Percentiles rank a stretch among this genome's conserved stretches.
These are phyloP conservation scores for Phengaris alcon DNA, from an alignment of 2,888 invertebrate genomes.

Conservation along the genomic window DNA sequence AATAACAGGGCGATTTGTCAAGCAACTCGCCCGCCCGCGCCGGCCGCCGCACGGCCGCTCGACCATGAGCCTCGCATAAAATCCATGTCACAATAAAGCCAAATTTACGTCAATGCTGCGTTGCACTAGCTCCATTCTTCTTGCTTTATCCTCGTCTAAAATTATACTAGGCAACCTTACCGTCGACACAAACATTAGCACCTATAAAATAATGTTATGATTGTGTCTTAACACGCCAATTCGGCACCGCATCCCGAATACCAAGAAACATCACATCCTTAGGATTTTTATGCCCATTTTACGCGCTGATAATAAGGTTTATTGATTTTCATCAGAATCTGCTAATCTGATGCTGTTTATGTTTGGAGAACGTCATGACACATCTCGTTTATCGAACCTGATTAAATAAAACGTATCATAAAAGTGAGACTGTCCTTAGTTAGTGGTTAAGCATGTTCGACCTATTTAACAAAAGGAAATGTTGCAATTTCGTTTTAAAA, in stretches of 20 bases:
- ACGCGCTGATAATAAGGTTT: slow-evolving; percentile 40
- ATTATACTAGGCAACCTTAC: slow-evolving; percentile 17
- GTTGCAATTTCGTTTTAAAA: slow-evolving; percentile 8
- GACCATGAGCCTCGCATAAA: too few species aligned
- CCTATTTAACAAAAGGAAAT: neutral
- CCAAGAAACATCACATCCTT: slow-evolving; percentile 40
- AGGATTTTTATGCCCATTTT: slow-evolving; percentile 35
- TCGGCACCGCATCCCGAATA: slow-evolving; percentile 27
- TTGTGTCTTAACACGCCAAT: neutral
- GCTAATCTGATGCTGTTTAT: slow-evolving; percentile 4
- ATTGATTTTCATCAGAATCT: slow-evolving; percentile 39
- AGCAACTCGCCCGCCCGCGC: too few species aligned
- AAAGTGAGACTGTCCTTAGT: neutral
- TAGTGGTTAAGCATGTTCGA: neutral
- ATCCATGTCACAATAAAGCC: neutral
- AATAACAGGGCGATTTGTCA: too few species aligned
- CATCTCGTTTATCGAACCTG: slow-evolving; percentile 7
- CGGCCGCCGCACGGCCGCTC: too few species aligned
- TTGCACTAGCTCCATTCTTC: slow-evolving; percentile 10
- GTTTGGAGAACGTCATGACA: neutral
- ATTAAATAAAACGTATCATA: neutral
- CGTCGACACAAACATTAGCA: slow-evolving; percentile 10
- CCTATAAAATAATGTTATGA: slow-evolving; percentile 11
- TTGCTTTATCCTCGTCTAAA: slow-evolving; percentile 5
- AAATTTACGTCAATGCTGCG: slow-evolving; percentile 7